Percentiles rank a stretch among this genome's conserved stretches.
Evolutionary conservation across 23 tunicate genomes (phyloP).

Genomic region (Ascidia mentula): DNA sequence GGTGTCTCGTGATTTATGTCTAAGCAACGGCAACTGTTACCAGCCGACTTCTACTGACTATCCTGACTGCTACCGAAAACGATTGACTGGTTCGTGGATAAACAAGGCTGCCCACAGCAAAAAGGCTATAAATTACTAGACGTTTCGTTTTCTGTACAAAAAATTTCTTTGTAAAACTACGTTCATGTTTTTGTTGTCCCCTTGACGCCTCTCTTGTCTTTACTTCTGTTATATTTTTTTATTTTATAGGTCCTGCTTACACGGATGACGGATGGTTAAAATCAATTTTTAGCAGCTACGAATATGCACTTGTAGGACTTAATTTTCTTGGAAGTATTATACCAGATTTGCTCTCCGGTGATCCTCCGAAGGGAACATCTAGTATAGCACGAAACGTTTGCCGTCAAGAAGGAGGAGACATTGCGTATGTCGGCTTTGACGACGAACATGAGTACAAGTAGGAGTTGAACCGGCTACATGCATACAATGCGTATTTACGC

Average conservation of each 20-base stretch:
- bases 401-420: conserved; percentile 16
- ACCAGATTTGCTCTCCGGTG: background rate
- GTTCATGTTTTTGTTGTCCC: no score
- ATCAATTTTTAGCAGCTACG: conserved; percentile 37
- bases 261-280: conserved; percentile 35
- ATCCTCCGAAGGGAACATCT: background rate
- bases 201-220: no score
- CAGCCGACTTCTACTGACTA: background rate
- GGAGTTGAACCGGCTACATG: no score
- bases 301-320: conserved; percentile 16
- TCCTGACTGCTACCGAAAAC: background rate
- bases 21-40: background rate
- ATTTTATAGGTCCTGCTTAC: conserved; percentile 10
- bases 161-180: no score
- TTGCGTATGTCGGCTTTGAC: conserved; percentile 27
- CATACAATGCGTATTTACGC: no score
- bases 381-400: background rate
- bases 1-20: background rate
- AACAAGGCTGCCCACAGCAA: no score
- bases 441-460: conserved; percentile 19
- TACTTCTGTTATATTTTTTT: background rate
- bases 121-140: no score
- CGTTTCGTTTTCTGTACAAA: no score
- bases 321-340: background rate
- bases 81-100: background rate